Evolutionary conservation across 2,888 invertebrate species (phyloP).

Genomic region (Agonopterix alstromeriana): DNA sequence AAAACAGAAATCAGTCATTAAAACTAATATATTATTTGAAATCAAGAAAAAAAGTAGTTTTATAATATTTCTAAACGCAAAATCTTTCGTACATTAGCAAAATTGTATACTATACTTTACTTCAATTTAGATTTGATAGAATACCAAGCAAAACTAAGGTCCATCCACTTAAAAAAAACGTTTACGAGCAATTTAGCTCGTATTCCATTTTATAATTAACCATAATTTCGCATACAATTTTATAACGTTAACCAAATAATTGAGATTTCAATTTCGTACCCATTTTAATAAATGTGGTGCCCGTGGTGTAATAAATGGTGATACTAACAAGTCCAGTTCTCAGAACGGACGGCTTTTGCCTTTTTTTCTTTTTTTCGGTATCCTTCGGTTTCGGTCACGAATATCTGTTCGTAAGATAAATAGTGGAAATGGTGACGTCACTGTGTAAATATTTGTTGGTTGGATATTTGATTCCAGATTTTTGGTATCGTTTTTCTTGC

Average conservation of each 20-base stretch:
- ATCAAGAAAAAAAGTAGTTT: no score
- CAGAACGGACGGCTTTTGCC: constrained; percentile 45
- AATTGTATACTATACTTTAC: no score
- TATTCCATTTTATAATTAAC: background rate
- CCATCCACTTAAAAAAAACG: no score
- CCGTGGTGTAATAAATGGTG: constrained; percentile 67
- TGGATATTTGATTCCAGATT: constrained; percentile 6
- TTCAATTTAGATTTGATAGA: no score
- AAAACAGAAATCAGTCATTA: no score
- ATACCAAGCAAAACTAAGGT: no score
- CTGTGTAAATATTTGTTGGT: constrained; percentile 17
- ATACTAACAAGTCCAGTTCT: constrained; percentile 62
- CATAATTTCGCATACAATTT: background rate
- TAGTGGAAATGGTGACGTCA: constrained; percentile 57
- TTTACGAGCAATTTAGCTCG: no score
- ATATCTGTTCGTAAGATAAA: constrained; percentile 56
- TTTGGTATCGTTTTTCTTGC: constrained; percentile 2
- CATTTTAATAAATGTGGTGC: constrained; percentile 30
- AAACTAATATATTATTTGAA: no score
- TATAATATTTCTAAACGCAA: no score
- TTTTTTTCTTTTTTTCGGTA: constrained; percentile 29
- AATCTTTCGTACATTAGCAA: no score
- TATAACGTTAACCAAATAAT: constrained; percentile 23
- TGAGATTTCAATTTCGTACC: constrained; percentile 30
- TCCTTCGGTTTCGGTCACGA: constrained; percentile 49